These are phyloP conservation scores for Dinomys branickii DNA, from an alignment of 2,113 vertebrate species.

Conservation along the genomic window DNA sequence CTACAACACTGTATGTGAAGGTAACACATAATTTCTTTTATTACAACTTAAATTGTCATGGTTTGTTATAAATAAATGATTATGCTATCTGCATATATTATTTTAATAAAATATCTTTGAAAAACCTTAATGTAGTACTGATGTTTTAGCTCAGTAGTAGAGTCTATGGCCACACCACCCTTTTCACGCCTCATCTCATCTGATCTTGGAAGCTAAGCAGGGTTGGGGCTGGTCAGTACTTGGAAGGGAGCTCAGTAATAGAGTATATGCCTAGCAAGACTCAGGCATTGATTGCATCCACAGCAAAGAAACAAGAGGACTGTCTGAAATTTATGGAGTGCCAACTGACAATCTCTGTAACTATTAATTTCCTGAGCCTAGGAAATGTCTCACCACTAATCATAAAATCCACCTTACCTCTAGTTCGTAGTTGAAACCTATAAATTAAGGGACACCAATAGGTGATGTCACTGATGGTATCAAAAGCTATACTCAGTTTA, in stretches of 20 bases:
- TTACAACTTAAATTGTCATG: fast-evolving
- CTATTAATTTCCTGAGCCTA: background rate
- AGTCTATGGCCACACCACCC: too few species aligned
- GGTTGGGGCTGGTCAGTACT: too few species aligned
- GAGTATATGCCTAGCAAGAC: fast-evolving
- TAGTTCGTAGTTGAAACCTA: background rate
- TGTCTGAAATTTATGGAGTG: background rate
- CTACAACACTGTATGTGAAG: background rate
- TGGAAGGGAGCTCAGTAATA: too few species aligned
- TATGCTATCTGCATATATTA: background rate
- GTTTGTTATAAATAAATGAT: background rate
- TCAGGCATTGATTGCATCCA: fast-evolving
- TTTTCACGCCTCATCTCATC: too few species aligned
- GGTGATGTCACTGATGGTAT: background rate
- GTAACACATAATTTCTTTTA: background rate
- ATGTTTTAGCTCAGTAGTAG: background rate
- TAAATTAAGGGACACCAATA: background rate
- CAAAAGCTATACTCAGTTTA: background rate
- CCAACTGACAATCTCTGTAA: background rate
- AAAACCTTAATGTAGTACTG: background rate
- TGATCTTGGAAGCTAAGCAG: too few species aligned
- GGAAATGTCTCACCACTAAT: background rate
- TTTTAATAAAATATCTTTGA: background rate
- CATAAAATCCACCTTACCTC: slow-evolving; percentile 16
- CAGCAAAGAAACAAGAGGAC: background rate